Evolutionary conservation across 2,888 invertebrate genomes (phyloP).

Genomic region (Chaitophorus viminalis): DNA sequence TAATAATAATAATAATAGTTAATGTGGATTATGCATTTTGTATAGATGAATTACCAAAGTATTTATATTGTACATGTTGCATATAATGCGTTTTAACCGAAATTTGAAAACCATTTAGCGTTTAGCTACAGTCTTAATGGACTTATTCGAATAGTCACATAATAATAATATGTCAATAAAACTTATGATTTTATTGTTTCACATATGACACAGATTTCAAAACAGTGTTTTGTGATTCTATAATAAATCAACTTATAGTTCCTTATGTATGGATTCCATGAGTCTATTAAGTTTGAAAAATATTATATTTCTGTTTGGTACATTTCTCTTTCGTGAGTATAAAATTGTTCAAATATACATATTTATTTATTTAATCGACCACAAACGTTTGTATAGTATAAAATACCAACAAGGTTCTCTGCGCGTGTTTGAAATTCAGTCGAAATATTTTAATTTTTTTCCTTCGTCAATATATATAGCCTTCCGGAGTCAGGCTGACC

Average conservation of each 20-base stretch:
- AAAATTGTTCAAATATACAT: background rate
- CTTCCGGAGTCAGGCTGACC: conserved; percentile 51
- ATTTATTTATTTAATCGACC: background rate
- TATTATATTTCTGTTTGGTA: background rate
- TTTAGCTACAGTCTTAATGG: background rate
- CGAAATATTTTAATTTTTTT: conserved; percentile 18
- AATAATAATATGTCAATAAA: background rate
- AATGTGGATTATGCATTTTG: no score
- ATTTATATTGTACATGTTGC: no score
- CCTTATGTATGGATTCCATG: background rate
- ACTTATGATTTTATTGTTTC: background rate
- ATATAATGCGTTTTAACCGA: background rate
- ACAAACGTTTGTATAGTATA: background rate
- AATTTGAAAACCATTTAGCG: background rate
- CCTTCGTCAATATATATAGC: background rate
- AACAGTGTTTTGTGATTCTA: background rate
- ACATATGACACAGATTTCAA: background rate
- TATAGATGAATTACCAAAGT: background rate
- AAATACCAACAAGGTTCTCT: background rate
- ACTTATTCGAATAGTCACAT: background rate
- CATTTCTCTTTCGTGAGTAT: background rate
- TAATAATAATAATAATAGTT: no score
- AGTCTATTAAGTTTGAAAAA: background rate
- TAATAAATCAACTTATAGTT: background rate
- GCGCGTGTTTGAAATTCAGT: conserved; percentile 12